Evolutionary conservation across 2,888 invertebrate genomes (phyloP).

Genomic region (Napeogenes inachia): DNA sequence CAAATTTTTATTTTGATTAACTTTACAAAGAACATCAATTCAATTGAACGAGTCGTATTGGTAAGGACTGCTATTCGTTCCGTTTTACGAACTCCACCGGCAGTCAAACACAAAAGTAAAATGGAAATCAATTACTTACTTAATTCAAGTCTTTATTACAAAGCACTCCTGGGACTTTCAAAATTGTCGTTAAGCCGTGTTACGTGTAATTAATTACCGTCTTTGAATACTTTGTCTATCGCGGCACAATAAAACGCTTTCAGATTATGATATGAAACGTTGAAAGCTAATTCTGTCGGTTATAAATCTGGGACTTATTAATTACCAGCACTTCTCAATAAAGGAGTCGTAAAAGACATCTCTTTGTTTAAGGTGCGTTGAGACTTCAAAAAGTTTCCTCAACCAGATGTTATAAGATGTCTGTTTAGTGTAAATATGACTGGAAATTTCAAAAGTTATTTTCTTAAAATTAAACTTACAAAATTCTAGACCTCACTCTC

Average conservation of each 20-base stretch:
- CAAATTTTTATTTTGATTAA: conserved; percentile 29
- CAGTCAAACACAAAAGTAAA: conserved; percentile 37
- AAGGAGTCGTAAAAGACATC: conserved; percentile 54
- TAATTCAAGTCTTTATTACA: conserved; percentile 45
- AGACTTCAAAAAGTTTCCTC: conserved; percentile 55
- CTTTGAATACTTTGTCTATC: conserved; percentile 41
- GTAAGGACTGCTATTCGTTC: conserved; percentile 17
- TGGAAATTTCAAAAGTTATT: conserved; percentile 42
- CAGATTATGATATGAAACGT: conserved; percentile 68
- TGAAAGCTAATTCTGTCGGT: conserved; percentile 67
- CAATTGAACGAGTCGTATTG: conserved; percentile 25
- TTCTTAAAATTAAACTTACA: conserved; percentile 52
- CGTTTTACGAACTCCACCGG: conserved; percentile 27
- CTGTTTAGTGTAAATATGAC: conserved; percentile 39
- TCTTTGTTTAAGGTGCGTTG: conserved; percentile 53
- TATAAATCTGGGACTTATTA: conserved; percentile 70
- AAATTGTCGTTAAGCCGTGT: conserved; percentile 52
- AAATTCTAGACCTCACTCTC: conserved; percentile 52
- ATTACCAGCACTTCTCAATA: conserved; percentile 53
- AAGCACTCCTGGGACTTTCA: conserved; percentile 45
- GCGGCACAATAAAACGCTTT: conserved; percentile 63
- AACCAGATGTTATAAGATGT: conserved; percentile 45
- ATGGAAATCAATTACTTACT: conserved; percentile 43
- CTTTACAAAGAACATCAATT: conserved; percentile 24
- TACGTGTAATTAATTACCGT: conserved; percentile 63